Evolutionary conservation across 2,113 vertebrate genomes (phyloP).

Genomic region (Azemiops feae): DNA sequence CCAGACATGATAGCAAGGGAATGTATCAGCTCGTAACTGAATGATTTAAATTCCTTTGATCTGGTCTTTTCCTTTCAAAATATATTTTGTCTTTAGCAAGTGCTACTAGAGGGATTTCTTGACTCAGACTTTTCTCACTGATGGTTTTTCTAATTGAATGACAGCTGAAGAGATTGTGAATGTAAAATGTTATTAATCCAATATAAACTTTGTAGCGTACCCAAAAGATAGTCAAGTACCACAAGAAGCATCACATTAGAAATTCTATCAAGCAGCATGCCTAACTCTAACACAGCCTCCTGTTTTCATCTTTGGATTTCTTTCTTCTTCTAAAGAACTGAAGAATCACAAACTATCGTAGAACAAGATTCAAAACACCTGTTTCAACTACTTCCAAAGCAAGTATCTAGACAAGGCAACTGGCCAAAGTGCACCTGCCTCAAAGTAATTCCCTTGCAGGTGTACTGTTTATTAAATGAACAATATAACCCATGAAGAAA

Average conservation of each 20-base stretch:
- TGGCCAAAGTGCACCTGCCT: background rate
- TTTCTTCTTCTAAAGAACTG: slow-evolving; percentile 29
- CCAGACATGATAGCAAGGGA: slow-evolving; percentile 33
- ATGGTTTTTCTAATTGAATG: slow-evolving; percentile 55
- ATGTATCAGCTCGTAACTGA: slow-evolving; percentile 35
- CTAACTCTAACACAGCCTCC: slow-evolving; percentile 28
- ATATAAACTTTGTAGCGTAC: slow-evolving; percentile 38
- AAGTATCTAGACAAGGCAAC: background rate
- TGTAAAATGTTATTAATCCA: slow-evolving; percentile 39
- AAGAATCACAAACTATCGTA: background rate
- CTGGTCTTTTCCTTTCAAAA: slow-evolving; percentile 52
- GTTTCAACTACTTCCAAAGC: background rate
- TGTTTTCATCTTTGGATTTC: slow-evolving; percentile 3
- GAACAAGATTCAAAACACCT: background rate
- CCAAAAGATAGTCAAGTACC: background rate
- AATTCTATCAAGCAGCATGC: slow-evolving; percentile 50
- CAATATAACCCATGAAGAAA: background rate
- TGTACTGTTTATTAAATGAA: background rate
- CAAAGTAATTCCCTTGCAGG: background rate
- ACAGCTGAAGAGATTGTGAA: slow-evolving; percentile 47
- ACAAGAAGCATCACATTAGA: slow-evolving; percentile 12
- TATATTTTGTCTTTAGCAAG: slow-evolving; percentile 54
- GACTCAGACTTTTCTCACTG: slow-evolving; percentile 7
- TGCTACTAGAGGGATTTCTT: slow-evolving; percentile 32
- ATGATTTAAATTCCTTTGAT: slow-evolving; percentile 54